These are phyloP conservation scores for Leptopilina drosophilae DNA, from an alignment of 2,888 invertebrate genomes.

Conservation along the genomic window DNA sequence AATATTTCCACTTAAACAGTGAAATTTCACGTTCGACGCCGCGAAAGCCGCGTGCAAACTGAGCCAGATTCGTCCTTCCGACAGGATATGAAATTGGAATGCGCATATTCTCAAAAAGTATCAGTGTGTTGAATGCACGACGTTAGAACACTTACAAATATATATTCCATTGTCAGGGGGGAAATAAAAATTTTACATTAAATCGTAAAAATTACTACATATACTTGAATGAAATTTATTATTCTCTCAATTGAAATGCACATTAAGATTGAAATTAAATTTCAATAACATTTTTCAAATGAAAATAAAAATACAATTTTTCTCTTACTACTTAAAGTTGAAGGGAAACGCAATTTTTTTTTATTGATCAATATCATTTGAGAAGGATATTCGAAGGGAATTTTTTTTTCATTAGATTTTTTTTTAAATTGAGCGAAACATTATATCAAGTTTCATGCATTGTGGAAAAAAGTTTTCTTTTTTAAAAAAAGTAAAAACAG, in stretches of 20 bases:
- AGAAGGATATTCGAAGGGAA: too few species aligned
- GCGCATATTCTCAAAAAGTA: slow-evolving; percentile 30
- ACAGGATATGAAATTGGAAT: slow-evolving; percentile 7
- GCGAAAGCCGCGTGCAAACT: slow-evolving; percentile 21
- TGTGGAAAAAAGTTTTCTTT: too few species aligned
- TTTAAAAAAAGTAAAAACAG: too few species aligned
- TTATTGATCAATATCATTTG: slow-evolving; percentile 5
- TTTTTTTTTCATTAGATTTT: background rate
- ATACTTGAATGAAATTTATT: background rate
- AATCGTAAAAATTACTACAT: background rate
- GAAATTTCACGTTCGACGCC: background rate
- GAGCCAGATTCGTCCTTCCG: slow-evolving; percentile 13
- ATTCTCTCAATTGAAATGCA: background rate
- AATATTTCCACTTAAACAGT: background rate
- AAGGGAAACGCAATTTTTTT: background rate
- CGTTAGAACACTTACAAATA: background rate
- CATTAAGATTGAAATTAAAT: background rate
- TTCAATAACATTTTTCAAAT: background rate
- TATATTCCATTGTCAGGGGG: background rate
- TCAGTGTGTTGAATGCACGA: background rate
- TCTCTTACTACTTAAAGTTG: background rate
- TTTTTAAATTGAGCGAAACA: background rate
- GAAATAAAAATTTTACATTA: background rate
- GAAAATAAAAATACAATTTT: background rate
- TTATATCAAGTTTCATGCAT: too few species aligned